Evolutionary conservation across 2,888 invertebrate genomes (phyloP).

Genomic region (Mythimna ferrago): DNA sequence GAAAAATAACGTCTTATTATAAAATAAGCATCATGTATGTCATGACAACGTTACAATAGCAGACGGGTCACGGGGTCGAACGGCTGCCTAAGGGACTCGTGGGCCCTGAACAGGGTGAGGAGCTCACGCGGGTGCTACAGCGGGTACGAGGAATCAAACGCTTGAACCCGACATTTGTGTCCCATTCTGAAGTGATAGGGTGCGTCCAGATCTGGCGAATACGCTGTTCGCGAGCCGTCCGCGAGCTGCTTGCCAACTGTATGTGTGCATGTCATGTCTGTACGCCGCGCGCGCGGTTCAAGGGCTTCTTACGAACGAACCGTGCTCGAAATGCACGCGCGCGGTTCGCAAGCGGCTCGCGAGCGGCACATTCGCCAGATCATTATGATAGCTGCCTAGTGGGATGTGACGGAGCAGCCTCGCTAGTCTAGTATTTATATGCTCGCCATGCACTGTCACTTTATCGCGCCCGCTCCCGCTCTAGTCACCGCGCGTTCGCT

Average conservation of each 20-base stretch:
- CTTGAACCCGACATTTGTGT: neutral
- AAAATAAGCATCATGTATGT: constrained; percentile 58
- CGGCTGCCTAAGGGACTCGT: constrained; percentile 47
- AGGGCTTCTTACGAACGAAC: no score
- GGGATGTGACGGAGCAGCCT: neutral
- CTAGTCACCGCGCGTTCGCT: neutral
- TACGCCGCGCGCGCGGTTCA: no score
- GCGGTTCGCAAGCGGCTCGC: no score
- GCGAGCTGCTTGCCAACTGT: no score
- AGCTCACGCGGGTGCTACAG: neutral
- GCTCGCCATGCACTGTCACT: neutral
- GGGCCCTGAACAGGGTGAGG: neutral
- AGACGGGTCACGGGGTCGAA: constrained; percentile 67
- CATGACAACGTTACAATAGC: constrained; percentile 63
- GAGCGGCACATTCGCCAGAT: no score
- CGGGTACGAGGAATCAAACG: neutral
- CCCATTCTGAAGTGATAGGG: neutral
- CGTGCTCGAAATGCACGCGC: no score
- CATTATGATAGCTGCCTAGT: neutral
- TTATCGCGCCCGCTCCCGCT: neutral
- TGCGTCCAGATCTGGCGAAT: no score
- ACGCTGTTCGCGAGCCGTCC: no score
- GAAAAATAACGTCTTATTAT: constrained; percentile 55
- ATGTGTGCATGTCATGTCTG: no score
- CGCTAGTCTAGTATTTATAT: neutral